Evolutionary conservation across 92 coral and sea anemone species (phyloP), one percentile per base, ranked within the genome.

Genomic region (Diadumene lineata): DNA sequence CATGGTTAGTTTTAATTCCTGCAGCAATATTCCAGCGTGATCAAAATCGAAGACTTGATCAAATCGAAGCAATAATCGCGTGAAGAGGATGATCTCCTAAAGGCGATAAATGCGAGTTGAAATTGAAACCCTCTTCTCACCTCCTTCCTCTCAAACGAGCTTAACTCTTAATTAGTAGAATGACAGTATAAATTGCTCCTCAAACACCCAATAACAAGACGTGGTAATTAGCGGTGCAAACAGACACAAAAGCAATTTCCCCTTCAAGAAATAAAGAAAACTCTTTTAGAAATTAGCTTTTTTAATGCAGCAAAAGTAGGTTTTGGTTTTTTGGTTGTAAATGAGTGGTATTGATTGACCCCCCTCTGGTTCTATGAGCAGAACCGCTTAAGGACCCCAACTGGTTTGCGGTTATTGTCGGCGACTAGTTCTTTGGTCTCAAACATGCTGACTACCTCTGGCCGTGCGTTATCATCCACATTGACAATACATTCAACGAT

Each of bases 181-280:
- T 21, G 66, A 72, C 43, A 56, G 7, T 44, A 24, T 29, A 70
- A 70, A 50, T 50, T 33, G 57, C 66, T 56, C 11, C 24, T 18
- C 56, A 61, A 50, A 50, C 48, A 29, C 53, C 31, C 57, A 56
- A 72, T 21, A 56, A 65, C 15, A 38, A 62, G 66, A 72, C 0
- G 31, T 23, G 28, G 57, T 56, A 74, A 74, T 74, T 74, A 74
- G 38, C 66, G 53, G 64, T 32, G 3, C 29, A 64, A 76, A 66
- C 29, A 22, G 0, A 55, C 43, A 76, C 70, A 76, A 76, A 64
- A 66, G 81, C 81, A 76, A 76, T 76, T 76, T 76, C 81, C 63
- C 64, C 61, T 29, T 0, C 19, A 18, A 18, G n/a, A n/a, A n/a
- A n/a, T n/a, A n/a, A 64, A 53, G 51, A 43, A 66, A 61, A 31